These are phyloP conservation scores for Onychostruthus taczanowskii DNA, from an alignment of 2,113 vertebrate genomes.

Conservation along the genomic window DNA sequence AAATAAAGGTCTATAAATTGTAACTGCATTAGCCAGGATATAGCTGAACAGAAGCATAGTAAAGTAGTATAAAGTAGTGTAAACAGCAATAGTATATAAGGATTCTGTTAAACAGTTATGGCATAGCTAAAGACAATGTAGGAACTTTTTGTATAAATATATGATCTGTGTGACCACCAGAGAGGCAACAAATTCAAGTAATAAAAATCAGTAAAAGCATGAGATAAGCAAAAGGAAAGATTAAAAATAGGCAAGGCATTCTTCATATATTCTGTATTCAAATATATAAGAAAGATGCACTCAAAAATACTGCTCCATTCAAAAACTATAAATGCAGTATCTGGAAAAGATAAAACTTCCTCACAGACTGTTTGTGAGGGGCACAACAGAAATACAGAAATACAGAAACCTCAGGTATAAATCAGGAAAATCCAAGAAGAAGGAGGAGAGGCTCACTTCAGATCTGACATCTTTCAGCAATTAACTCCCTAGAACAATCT, in stretches of 20 bases:
- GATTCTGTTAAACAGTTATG: background rate
- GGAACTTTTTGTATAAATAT: background rate
- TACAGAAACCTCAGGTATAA: background rate
- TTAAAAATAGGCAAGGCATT: background rate
- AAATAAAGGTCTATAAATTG: background rate
- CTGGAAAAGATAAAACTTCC: background rate
- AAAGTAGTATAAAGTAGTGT: background rate
- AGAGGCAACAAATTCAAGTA: background rate
- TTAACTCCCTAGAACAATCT: background rate
- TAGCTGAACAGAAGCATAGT: background rate
- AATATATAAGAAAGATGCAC: background rate
- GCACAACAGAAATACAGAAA: background rate
- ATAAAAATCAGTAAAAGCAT: background rate
- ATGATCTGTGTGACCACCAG: background rate
- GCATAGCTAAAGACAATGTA: background rate
- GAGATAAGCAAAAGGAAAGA: background rate
- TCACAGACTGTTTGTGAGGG: background rate
- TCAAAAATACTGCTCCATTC: background rate
- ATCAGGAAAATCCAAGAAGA: background rate
- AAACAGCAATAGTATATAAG: background rate
- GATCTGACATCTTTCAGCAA: background rate
- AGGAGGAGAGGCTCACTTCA: background rate
- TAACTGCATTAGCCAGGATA: background rate
- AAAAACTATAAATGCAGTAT: background rate
- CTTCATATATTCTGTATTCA: background rate